Evolutionary conservation across 1,140 invertebrate species (phyloP), one percentile per base, ranked within the genome.

Genomic region (Adoxophyes honmai): DNA sequence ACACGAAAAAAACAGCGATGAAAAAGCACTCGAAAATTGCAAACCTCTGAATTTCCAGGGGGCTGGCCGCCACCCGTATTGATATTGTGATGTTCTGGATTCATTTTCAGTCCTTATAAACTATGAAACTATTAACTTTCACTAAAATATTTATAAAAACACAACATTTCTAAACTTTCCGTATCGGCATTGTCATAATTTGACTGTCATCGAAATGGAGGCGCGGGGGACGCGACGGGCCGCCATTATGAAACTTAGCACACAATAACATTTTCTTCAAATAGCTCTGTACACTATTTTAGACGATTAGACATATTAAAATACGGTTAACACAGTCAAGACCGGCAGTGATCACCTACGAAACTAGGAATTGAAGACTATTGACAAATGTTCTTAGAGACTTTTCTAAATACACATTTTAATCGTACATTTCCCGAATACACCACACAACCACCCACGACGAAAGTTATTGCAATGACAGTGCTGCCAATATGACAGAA

Each of bases 141-240:
- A 68, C 66, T 70, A 68, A 78, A 78, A 67, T 81, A 81, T 80
- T 80, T 81, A 86, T 73, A 79, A 81, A 76, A 72, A 75, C 70
- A 81, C 65, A 77, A 85, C 78, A 88, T 85, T 80, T 81, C 74
- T 76, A 80, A 76, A 86, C 72, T 83, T 84, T 78, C 73, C 73
- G 75, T 75, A 78, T 87, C 78, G 81, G 87, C 87, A 88, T 91
- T 90, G 88, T 89, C 89, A 90, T 84, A 88, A 86, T 86, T 85
- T 78, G 86, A 88, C 89, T 91, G 90, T 91, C 90, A 91, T 81
- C 84, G 86, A 90, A 88, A 89, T 89, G 79, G 75, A 89, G 87
- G 86, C 84, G 90, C 86, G 90, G 90, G 91, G 91, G 90, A 91
- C 90, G 90, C 90, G 90, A 91, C 89, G 90, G 90, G 88, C 90